Base-by-base conservation (phyloP, 2,113 vertebrate species). In the Hemiprocne comata region DNA sequence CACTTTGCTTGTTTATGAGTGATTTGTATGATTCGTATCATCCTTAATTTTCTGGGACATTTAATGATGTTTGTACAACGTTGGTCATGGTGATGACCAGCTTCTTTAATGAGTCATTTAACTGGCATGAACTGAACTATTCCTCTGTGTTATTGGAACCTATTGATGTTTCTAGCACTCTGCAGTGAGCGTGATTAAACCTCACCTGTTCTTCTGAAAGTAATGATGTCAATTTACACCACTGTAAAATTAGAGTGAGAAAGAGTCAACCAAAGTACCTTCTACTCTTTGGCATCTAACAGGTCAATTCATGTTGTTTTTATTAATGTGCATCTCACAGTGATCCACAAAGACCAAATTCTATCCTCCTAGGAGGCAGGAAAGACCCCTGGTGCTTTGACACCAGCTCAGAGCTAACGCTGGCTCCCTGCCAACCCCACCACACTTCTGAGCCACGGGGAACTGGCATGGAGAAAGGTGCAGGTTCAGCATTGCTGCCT, bases 31-130 rank as follows among this genome's bases (percentile, higher is more conserved):
- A 87, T 88, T 80, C 2, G 0, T 42, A 34, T 18, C 4, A 24
- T 29, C 91, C 42, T 74, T 51, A 33, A 26, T 57, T 90, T 92
- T 62, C 83, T 74, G 50, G 93, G 89, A 92, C 92, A 87, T 84
- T 95, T 96, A 87, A 81, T 87, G 85, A 95, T 87, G 95, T 96
- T 93, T 97, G 70, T 87, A 90, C 85, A 79, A 90, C 65, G 95
- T 9, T 0, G 0, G 82, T 51, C n/a, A 9, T 44, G 58, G 31
- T 0, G 0, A 66, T 70, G 66, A 75, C 62, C 0, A 0, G 11
- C 78, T 95, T 94, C 87, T 80, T 75, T 69, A 64, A 53, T 85
- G 93, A 94, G 36, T 89, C 75, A 94, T 78, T 94, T 61, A 50
- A 70, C 70, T 76, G 62, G 66, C 81, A 62, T 24, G 31, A 51